Conservation (phyloP, 2,888 invertebrate species). For the Ferdinandea cuprea region DNA sequence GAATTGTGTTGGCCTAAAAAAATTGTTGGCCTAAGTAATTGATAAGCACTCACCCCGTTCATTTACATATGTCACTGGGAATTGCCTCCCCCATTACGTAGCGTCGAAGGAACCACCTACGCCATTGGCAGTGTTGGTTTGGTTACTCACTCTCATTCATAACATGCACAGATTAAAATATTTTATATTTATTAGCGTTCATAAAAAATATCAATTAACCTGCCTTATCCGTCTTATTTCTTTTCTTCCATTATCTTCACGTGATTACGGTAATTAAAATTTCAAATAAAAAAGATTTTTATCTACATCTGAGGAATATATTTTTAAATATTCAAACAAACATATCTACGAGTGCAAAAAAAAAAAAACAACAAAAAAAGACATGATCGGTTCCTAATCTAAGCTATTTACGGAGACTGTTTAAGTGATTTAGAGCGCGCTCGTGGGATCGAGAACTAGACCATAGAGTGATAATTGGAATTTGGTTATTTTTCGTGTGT, state of each 20-base stretch:
- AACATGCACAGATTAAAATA: not conserved
- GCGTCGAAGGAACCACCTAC: slow-evolving; percentile 22
- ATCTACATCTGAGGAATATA: slow-evolving; percentile 6
- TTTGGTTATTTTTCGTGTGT: not conserved
- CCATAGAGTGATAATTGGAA: slow-evolving; percentile 31
- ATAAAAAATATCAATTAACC: slow-evolving; percentile 22
- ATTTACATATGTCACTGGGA: slow-evolving; percentile 7
- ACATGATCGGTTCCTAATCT: slow-evolving; percentile 3
- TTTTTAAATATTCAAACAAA: no score
- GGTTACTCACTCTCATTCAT: slow-evolving; percentile 17
- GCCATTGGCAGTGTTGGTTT: no score
- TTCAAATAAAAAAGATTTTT: slow-evolving; percentile 7
- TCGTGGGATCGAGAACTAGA: slow-evolving; percentile 6
- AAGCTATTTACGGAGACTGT: not conserved
- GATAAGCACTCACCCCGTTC: slow-evolving; percentile 15
- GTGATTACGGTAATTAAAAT: slow-evolving; percentile 30
- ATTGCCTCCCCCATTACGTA: not conserved
- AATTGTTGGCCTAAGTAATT: slow-evolving; percentile 11
- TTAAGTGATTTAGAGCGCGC: slow-evolving; percentile 14
- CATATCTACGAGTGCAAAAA: slow-evolving; percentile 6
- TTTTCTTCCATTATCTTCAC: slow-evolving; percentile 19
- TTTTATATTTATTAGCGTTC: not conserved
- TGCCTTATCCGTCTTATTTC: slow-evolving; percentile 1
- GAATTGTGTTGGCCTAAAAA: slow-evolving; percentile 1
- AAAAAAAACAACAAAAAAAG: not conserved